Percentiles rank a stretch among this genome's conserved stretches.
Conservation (phyloP, 1,140 invertebrate species). For the Pomacea maculata region DNA sequence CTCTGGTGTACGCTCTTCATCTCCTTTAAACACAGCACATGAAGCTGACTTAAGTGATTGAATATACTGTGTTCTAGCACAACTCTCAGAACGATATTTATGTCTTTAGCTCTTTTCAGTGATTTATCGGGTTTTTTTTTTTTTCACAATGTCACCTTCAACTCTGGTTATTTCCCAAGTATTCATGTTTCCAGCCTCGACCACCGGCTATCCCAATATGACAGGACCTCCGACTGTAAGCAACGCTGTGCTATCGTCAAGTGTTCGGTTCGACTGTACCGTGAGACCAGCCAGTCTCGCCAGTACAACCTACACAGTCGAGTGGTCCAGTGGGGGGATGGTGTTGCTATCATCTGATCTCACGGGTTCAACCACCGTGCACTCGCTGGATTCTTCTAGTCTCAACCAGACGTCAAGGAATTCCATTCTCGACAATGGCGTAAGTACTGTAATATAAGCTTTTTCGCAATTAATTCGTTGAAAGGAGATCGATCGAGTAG, state of each 20-base stretch:
- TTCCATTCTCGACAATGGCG: slow-evolving; percentile 25
- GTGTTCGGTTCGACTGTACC: slow-evolving; percentile 30
- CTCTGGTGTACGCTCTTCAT: no score
- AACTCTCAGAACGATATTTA: no score
- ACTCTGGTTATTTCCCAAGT: no score
- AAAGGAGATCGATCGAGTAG: no score
- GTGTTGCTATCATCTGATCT: not conserved
- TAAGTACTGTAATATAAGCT: not conserved
- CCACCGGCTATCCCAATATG: slow-evolving; percentile 31
- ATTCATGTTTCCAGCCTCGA: slow-evolving; percentile 10
- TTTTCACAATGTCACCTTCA: no score
- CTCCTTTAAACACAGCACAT: no score
- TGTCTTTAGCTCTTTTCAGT: no score
- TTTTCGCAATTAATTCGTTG: no score
- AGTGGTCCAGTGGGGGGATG: slow-evolving; percentile 13
- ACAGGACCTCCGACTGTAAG: slow-evolving; percentile 20
- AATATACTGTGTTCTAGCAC: no score
- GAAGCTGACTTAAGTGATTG: no score
- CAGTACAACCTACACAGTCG: slow-evolving; percentile 30
- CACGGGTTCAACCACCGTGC: not conserved
- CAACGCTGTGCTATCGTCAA: not conserved
- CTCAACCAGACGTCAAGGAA: slow-evolving; percentile 15
- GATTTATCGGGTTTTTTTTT: no score
- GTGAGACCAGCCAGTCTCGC: slow-evolving; percentile 10
- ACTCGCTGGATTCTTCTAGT: no score